phyloP scores from a whole-genome alignment of 2,113 vertebrate species.

The Chaenogobius annularis region DNA sequence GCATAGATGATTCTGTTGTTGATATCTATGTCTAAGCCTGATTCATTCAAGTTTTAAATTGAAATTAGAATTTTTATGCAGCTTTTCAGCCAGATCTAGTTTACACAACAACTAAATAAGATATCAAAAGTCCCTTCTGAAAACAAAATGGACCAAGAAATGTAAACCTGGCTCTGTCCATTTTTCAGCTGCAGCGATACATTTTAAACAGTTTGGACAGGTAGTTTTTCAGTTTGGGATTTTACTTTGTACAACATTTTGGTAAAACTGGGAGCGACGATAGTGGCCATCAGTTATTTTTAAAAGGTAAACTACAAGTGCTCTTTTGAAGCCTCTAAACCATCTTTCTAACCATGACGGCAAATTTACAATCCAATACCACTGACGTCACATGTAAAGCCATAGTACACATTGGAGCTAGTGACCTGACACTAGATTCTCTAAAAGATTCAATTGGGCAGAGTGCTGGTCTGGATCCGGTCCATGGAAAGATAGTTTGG shows the following conservation, averaged over 20 bases:
- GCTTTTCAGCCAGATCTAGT: too few relatives aligned
- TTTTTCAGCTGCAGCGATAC: background rate
- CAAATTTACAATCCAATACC: constrained; percentile 10
- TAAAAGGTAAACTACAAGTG: background rate
- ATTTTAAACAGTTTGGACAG: background rate
- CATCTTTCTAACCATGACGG: background rate
- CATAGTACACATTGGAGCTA: constrained; percentile 25
- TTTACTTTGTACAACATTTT: too few relatives aligned
- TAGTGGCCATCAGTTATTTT: background rate
- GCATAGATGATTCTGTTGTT: background rate
- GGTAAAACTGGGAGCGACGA: background rate
- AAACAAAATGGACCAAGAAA: too few relatives aligned
- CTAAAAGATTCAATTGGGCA: constrained; percentile 57
- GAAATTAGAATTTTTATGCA: too few relatives aligned
- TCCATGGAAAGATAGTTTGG: constrained; percentile 57
- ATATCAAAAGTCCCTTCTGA: too few relatives aligned
- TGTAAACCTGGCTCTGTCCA: too few relatives aligned
- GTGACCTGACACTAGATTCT: constrained; percentile 48
- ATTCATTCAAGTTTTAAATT: too few relatives aligned
- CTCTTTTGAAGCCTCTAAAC: background rate
- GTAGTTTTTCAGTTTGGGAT: too few relatives aligned
- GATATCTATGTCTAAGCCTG: too few relatives aligned
- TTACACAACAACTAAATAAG: too few relatives aligned
- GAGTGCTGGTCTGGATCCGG: constrained; percentile 60
- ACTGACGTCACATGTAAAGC: constrained; percentile 22